A percentile compares a stretch with the other conserved stretches of the same genome.
phyloP scores from a whole-genome alignment of 2,888 invertebrate species.

The Mechanitis messenoides region DNA sequence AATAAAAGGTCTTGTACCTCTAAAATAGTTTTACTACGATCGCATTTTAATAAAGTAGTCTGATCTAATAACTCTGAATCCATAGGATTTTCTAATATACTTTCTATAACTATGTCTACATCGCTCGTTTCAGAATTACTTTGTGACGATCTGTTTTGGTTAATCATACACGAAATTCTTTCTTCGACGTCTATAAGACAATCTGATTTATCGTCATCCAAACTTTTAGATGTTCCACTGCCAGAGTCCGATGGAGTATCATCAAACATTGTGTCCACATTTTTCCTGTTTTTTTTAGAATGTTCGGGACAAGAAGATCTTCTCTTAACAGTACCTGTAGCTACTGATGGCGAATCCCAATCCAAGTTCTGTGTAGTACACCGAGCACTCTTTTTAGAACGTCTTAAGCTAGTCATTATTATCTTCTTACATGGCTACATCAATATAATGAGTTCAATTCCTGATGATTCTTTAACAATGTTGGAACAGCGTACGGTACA shows the following conservation, averaged over 20 bases:
- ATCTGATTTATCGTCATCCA: slow-evolving; percentile 58
- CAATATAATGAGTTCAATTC: slow-evolving; percentile 30
- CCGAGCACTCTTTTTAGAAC: slow-evolving; percentile 64
- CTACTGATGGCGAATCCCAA: slow-evolving; percentile 84
- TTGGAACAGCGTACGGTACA: slow-evolving; percentile 46
- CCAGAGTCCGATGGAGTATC: slow-evolving; percentile 67
- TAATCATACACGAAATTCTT: slow-evolving; percentile 69
- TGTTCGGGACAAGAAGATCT: slow-evolving; percentile 75
- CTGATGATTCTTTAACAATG: slow-evolving; percentile 17
- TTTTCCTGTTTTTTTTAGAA: slow-evolving; percentile 39
- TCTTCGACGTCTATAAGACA: slow-evolving; percentile 65
- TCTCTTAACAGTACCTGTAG: slow-evolving; percentile 84
- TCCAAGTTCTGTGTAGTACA: slow-evolving; percentile 71
- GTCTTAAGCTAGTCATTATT: slow-evolving; percentile 75
- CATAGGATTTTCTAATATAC: slow-evolving; percentile 49
- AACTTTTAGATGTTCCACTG: slow-evolving; percentile 60
- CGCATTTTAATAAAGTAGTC: slow-evolving; percentile 47
- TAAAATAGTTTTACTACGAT: slow-evolving; percentile 62
- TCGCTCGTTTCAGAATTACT: slow-evolving; percentile 70
- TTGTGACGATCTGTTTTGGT: slow-evolving; percentile 68
- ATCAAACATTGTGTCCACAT: slow-evolving; percentile 57
- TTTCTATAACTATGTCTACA: slow-evolving; percentile 62
- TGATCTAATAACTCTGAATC: slow-evolving; percentile 44
- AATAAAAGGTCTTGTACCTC: slow-evolving; percentile 43
- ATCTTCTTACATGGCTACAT: slow-evolving; percentile 50